Base-by-base conservation (phyloP, 1,140 invertebrate genomes). In the Hormaphis cornu region DNA sequence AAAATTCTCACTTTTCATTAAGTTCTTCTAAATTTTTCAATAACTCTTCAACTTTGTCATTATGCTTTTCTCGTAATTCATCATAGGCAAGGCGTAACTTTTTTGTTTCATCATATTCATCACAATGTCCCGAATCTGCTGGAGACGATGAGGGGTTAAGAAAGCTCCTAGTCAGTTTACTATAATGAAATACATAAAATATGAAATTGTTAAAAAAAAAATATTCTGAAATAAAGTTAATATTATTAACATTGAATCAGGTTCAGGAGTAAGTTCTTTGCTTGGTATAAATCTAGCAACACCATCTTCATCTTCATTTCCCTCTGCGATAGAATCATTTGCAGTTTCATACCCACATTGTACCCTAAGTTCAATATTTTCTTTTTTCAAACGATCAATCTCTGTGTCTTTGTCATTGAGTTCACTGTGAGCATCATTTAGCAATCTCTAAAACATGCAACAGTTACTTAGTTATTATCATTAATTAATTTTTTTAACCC, bases 121-220 rank as follows among this genome's bases (percentile, higher is more conserved):
- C 90, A 79, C 89, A 91, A 79, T 91, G 88, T 9, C 90, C 90
- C 4, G 89, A 91, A 78, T 92, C 90, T 18, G 88, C 86, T 73
- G 89, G 85, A 3, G 89, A 91, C 42, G 76, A 63, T n/a, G 70
- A 52, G 12, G 71, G 71, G 37, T 70, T 73, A 48, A 46, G 59
- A 72, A 70, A 44, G 40, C n/a, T 52, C 5, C 69, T 42, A 40
- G 61, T 26, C n/a, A 69, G 56, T 52, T 69, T 48, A 40, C 56
- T 50, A 26, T 6, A 71, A 37, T 53, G 2, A 48, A 9, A 53
- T 66, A 54, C 33, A 35, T 37, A 48, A 40, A 30, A 61, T 20
- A 46, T n/a, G 20, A 70, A 20, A 5, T 4, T 20, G 16, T 33
- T 33, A 54, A 33, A 35, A 18, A 10, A 35, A 6, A 33, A 18